Evolutionary conservation across 2,113 vertebrate genomes (phyloP).

Genomic region (Chrysemys picta): DNA sequence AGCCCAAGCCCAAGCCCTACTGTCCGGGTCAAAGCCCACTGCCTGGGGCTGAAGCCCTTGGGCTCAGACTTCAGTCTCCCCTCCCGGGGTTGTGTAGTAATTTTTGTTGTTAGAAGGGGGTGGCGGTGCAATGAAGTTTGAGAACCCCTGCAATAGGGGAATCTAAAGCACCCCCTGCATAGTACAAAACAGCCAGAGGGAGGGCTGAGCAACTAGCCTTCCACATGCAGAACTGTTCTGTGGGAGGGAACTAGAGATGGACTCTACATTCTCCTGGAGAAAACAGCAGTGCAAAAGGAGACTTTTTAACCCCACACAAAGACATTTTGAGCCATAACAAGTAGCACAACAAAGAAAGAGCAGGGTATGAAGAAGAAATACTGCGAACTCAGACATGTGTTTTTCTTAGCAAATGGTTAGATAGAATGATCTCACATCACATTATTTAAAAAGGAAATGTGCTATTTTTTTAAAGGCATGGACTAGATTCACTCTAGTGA

Average conservation of each 20-base stretch:
- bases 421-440: background rate
- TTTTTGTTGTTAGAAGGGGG: too few species aligned
- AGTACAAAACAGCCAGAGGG: background rate
- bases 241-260: background rate
- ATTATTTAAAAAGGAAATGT: background rate
- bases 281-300: background rate
- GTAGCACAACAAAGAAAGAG: background rate
- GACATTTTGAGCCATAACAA: background rate
- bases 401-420: background rate
- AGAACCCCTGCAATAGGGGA: background rate
- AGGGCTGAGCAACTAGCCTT: background rate
- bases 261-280: background rate
- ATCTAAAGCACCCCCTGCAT: background rate
- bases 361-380: background rate
- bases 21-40: too few species aligned
- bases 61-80: too few species aligned
- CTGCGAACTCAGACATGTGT: background rate
- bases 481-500: background rate
- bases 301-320: background rate
- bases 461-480: background rate
- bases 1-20: too few species aligned
- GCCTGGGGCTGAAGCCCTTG: too few species aligned
- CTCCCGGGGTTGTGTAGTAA: too few species aligned
- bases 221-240: background rate
- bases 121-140: too few species aligned